phyloP scores from a whole-genome alignment of 2,888 invertebrate genomes.

The Erpobdella octoculata region DNA sequence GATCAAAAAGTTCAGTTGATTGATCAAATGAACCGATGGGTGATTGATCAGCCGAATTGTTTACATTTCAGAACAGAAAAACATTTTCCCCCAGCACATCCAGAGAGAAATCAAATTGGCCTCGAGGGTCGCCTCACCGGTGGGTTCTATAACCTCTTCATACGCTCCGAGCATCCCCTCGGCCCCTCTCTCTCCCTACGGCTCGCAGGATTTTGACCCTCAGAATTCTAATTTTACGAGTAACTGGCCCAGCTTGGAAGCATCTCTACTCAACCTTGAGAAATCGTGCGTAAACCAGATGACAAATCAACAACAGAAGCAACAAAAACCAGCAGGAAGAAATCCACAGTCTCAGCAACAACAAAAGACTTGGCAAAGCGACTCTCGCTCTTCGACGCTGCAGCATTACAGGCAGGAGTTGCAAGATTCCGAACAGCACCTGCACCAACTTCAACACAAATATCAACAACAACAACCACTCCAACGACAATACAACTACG shows the following conservation, averaged over 20 bases:
- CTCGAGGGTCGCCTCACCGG: neutral
- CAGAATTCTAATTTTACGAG: neutral
- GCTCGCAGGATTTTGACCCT: conserved; percentile 4
- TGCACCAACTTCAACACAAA: neutral
- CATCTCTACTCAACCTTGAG: conserved; percentile 5
- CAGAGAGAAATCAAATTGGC: no score
- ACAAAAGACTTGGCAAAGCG: no score
- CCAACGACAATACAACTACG: neutral
- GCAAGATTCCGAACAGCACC: neutral
- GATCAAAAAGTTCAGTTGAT: neutral
- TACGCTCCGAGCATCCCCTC: conserved; percentile 20
- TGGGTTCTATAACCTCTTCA: neutral
- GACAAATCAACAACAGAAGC: neutral
- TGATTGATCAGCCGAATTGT: neutral
- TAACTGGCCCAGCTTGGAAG: conserved; percentile 18
- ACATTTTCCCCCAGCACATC: neutral
- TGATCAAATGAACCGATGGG: neutral
- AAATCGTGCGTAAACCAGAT: neutral
- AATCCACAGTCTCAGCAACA: no score
- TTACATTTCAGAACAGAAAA: neutral
- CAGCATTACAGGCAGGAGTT: neutral
- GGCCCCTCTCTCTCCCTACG: conserved; percentile 12
- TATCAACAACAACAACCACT: neutral
- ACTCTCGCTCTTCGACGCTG: no score
- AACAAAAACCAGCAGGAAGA: neutral